Conservation (phyloP, 23 tunicate genomes). For the Trididemnum clinides region DNA sequence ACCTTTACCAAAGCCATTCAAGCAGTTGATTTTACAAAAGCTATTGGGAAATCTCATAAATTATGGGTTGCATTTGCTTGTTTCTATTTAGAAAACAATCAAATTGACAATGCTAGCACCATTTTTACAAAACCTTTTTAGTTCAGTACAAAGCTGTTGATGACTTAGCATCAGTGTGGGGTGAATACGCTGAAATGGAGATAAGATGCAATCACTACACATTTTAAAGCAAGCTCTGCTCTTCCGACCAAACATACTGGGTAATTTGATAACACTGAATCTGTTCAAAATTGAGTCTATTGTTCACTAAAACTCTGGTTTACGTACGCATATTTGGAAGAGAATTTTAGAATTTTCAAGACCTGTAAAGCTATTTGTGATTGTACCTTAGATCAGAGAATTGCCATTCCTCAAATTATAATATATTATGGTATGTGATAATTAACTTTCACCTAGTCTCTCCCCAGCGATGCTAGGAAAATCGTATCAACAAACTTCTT, state of each 20-base stretch:
- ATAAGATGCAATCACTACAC: conserved; percentile 74
- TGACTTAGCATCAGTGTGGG: conserved; percentile 95
- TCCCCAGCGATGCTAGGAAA: too few species aligned
- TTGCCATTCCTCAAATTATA: conserved; percentile 93
- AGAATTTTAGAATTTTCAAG: conserved; percentile 86
- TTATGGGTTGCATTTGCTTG: conserved; percentile 96
- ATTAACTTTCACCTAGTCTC: too few species aligned
- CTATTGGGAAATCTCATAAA: conserved; percentile 82
- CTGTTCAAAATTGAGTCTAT: conserved; percentile 95
- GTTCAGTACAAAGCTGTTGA: conserved; percentile 93
- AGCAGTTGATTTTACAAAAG: conserved; percentile 85
- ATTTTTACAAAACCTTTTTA: conserved; percentile 76
- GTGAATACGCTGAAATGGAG: conserved; percentile 98
- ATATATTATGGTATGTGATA: conserved; percentile 94
- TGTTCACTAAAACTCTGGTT: conserved; percentile 94
- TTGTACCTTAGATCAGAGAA: conserved; percentile 77
- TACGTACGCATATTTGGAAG: conserved; percentile 97
- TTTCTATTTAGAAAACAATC: conserved; percentile 94
- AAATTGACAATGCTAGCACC: conserved; percentile 66
- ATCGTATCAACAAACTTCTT: too few species aligned
- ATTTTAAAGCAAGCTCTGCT: conserved; percentile 82
- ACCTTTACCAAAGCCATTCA: conserved; percentile 96
- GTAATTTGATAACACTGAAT: conserved; percentile 89
- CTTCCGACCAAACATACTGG: conserved; percentile 87
- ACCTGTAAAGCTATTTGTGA: conserved; percentile 94